Percentiles rank a stretch among this genome's conserved stretches.
phyloP scores from a whole-genome alignment of 2,113 vertebrate genomes.

The Platanista minor region DNA sequence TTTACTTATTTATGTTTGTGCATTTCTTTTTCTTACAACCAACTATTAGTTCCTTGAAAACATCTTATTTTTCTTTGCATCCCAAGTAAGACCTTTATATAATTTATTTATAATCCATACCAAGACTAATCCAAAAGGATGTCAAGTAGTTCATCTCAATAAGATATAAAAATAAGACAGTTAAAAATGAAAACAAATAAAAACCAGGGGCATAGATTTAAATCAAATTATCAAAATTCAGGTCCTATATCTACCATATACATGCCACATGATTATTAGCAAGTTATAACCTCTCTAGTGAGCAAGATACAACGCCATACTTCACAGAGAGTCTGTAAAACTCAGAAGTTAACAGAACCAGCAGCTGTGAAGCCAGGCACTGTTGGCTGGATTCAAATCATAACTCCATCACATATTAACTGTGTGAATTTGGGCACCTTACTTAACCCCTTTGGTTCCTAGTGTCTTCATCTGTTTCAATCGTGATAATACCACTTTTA shows the following conservation, averaged over 20 bases:
- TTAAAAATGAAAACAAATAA: slow-evolving; percentile 29
- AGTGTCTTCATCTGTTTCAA: slow-evolving; percentile 26
- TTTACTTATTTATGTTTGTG: background rate
- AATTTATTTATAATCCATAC: slow-evolving; percentile 37
- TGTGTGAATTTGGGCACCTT: background rate
- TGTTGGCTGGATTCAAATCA: background rate
- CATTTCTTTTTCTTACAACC: background rate
- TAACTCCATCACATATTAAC: background rate
- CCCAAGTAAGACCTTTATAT: background rate
- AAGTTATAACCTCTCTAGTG: background rate
- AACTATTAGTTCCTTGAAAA: slow-evolving; percentile 2
- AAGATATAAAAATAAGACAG: background rate
- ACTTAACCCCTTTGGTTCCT: background rate
- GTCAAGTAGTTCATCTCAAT: background rate
- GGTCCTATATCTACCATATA: background rate
- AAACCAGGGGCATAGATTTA: background rate
- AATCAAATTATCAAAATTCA: slow-evolving; percentile 9
- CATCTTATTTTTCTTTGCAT: background rate
- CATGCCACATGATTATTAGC: background rate
- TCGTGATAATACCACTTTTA: background rate
- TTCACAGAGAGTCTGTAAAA: background rate
- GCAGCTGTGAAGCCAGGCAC: background rate
- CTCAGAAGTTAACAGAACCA: background rate
- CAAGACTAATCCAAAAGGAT: slow-evolving; percentile 22
- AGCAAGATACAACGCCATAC: background rate